Conservation (phyloP, 2,888 invertebrate species). For the Seira musarum region DNA sequence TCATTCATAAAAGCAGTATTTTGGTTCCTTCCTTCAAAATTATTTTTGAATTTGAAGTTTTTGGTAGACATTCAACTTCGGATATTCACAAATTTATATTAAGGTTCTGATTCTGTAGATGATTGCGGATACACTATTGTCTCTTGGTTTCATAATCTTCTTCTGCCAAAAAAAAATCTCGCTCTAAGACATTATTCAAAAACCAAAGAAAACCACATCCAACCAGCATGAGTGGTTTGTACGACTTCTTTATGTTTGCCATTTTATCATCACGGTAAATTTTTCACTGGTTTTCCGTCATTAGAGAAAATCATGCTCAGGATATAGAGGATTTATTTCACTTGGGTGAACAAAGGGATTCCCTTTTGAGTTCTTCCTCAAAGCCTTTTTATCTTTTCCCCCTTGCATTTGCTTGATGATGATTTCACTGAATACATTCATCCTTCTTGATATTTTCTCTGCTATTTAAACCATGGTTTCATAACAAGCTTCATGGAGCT, state of each 20-base stretch:
- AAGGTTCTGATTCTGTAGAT: too few species aligned
- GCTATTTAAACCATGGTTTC: neutral
- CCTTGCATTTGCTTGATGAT: constrained; percentile 32
- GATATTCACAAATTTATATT: neutral
- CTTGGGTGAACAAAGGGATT: constrained; percentile 61
- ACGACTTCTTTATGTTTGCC: neutral
- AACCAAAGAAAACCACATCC: neutral
- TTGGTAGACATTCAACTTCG: too few species aligned
- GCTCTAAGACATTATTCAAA: too few species aligned
- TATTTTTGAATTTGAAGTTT: too few species aligned
- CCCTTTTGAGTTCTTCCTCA: constrained; percentile 55
- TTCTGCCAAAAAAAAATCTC: too few species aligned
- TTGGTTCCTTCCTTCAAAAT: too few species aligned
- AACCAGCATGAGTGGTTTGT: neutral
- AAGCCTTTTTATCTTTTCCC: constrained; percentile 27
- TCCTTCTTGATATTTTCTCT: constrained; percentile 4
- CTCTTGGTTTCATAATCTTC: too few species aligned
- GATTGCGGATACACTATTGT: too few species aligned
- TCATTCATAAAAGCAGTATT: too few species aligned
- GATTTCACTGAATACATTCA: constrained; percentile 8
- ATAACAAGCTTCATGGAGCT: neutral
- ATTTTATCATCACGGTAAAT: constrained; percentile 5
- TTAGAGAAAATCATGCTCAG: constrained; percentile 54
- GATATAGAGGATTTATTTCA: constrained; percentile 63
- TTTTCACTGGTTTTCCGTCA: constrained; percentile 37